Percentiles rank a stretch among this genome's conserved stretches.
Conservation (phyloP, 2,888 invertebrate species). For the Hydrotaea diabolus region DNA sequence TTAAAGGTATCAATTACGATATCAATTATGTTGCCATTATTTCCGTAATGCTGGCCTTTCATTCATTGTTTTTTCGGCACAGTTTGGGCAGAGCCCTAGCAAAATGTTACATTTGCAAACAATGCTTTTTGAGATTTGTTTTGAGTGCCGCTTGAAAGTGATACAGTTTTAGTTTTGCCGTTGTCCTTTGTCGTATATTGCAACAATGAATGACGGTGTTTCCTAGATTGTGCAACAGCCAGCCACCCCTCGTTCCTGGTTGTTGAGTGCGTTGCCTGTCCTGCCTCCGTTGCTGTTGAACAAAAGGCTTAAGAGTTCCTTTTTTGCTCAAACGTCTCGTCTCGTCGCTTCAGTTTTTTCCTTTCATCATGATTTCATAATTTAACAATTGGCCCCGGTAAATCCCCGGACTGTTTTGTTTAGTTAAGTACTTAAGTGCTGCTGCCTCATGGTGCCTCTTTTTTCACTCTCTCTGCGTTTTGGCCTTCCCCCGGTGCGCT, state of each 20-base stretch:
- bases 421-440: slow-evolving; percentile 63
- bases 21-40: slow-evolving; percentile 69
- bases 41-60: not conserved
- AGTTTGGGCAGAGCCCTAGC: not conserved
- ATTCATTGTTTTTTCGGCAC: no score
- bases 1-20: slow-evolving; percentile 72
- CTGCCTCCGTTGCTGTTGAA: not conserved
- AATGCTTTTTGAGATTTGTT: slow-evolving; percentile 24
- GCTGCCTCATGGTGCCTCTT: slow-evolving; percentile 10
- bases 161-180: slow-evolving; percentile 65
- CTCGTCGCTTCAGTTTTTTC: slow-evolving; percentile 36
- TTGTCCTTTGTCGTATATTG: slow-evolving; percentile 42
- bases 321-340: no score
- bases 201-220: slow-evolving; percentile 53
- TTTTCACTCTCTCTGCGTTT: not conserved
- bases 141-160: slow-evolving; percentile 51
- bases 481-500: no score
- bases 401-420: slow-evolving; percentile 56
- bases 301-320: slow-evolving; percentile 26
- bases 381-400: slow-evolving; percentile 62
- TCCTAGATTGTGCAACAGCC: slow-evolving; percentile 41
- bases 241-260: slow-evolving; percentile 51
- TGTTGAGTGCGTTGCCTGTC: not conserved
- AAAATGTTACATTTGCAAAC: slow-evolving; percentile 23
- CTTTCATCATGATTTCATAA: slow-evolving; percentile 39